Evolutionary conservation across 2,888 invertebrate genomes (phyloP).

Genomic region (Kryphioiulus occultus): DNA sequence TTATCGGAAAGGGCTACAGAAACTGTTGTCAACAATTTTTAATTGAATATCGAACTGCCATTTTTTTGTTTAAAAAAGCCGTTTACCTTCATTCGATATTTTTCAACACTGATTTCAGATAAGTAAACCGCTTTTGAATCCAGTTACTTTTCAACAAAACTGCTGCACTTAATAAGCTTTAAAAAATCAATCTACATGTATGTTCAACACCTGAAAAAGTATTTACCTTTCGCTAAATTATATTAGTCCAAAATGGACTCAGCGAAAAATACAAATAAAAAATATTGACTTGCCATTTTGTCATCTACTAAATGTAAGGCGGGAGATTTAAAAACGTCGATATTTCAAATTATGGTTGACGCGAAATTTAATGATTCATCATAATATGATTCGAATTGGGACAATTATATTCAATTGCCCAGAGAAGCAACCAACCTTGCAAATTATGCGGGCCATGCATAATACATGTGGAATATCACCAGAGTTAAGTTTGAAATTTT

Average conservation of each 20-base stretch:
- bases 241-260: not conserved
- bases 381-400: not conserved
- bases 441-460: not conserved
- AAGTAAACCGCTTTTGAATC: slow-evolving; percentile 17
- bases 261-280: not conserved
- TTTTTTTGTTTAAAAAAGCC: not conserved
- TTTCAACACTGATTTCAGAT: not conserved
- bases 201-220: not conserved
- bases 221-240: not conserved
- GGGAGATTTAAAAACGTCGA: not conserved
- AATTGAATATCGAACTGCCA: not conserved
- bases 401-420: not conserved
- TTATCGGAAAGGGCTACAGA: slow-evolving; percentile 16
- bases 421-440: not conserved
- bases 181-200: not conserved
- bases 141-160: slow-evolving; percentile 8
- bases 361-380: not conserved
- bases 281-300: no score
- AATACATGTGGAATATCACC: not conserved
- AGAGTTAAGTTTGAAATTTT: no score
- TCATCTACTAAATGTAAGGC: not conserved
- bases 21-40: slow-evolving; percentile 9
- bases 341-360: not conserved
- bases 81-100: slow-evolving; percentile 16
- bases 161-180: not conserved